Percentiles rank a stretch among this genome's conserved stretches.
phyloP scores from a whole-genome alignment of 2,113 vertebrate genomes.

The Oreochromis niloticus region DNA sequence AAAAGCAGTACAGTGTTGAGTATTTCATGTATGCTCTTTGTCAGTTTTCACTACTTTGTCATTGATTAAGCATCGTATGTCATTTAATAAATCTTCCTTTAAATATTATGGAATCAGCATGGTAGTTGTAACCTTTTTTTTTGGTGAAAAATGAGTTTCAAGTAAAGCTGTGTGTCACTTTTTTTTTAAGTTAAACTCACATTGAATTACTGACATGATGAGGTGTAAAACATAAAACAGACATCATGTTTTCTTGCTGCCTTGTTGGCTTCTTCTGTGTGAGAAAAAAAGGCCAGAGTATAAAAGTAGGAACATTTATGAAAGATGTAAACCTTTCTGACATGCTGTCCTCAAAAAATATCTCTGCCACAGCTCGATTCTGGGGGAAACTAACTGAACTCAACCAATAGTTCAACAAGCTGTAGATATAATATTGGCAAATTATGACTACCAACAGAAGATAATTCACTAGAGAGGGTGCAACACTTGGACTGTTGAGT shows the following conservation, averaged over 20 bases:
- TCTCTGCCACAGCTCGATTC: background rate
- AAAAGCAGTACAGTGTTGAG: background rate
- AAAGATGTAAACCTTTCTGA: background rate
- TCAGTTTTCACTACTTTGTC: background rate
- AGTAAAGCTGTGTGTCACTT: background rate
- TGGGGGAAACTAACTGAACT: background rate
- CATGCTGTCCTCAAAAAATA: background rate
- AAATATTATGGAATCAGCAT: background rate
- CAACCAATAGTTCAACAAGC: background rate
- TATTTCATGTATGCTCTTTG: background rate
- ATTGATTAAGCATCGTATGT: background rate
- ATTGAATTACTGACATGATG: background rate
- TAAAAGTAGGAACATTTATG: background rate
- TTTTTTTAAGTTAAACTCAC: background rate
- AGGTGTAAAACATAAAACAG: constrained; percentile 26
- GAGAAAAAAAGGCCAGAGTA: background rate
- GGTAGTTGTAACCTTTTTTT: background rate
- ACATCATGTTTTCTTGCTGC: background rate
- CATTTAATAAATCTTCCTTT: background rate
- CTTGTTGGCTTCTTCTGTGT: background rate
- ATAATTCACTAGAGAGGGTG: background rate
- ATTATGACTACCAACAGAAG: background rate
- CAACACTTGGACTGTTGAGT: background rate
- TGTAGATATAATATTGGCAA: background rate
- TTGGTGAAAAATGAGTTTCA: background rate